A percentile compares a stretch with the other conserved stretches of the same genome.
Conservation (phyloP, 2,888 invertebrate species). For the Dolomedes plantarius region DNA sequence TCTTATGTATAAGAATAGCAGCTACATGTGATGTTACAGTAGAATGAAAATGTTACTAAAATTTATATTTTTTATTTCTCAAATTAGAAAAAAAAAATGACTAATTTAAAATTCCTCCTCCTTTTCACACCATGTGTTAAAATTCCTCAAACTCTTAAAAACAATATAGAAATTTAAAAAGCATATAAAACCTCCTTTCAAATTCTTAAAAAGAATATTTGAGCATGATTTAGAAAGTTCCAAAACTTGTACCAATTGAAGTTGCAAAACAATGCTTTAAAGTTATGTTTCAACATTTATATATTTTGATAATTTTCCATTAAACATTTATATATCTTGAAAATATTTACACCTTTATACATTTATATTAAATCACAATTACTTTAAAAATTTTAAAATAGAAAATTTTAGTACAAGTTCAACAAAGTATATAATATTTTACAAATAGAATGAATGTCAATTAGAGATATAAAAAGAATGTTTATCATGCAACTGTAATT, state of each 20-base stretch:
- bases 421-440: constrained; percentile 14
- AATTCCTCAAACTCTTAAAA: no score
- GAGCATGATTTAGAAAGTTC: no score
- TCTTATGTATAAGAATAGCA: no score
- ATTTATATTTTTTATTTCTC: no score
- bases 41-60: no score
- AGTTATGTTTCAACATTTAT: not conserved
- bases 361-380: not conserved
- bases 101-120: no score
- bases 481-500: constrained; percentile 5
- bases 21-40: no score
- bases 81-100: no score
- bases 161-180: no score
- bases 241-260: not conserved
- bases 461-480: constrained; percentile 1
- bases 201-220: no score
- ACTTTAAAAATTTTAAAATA: constrained; percentile 7
- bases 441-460: constrained; percentile 11
- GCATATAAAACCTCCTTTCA: no score
- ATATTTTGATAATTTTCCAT: not conserved
- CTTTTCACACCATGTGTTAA: no score
- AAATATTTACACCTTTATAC: constrained; percentile 1
- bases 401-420: not conserved
- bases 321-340: constrained; percentile 7
- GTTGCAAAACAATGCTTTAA: constrained; percentile 11